Evolutionary conservation across 2,797 vertebrate genomes (phyloP), one percentile per base, ranked within the genome.

Genomic region (Melanotaenia pygmaea): DNA sequence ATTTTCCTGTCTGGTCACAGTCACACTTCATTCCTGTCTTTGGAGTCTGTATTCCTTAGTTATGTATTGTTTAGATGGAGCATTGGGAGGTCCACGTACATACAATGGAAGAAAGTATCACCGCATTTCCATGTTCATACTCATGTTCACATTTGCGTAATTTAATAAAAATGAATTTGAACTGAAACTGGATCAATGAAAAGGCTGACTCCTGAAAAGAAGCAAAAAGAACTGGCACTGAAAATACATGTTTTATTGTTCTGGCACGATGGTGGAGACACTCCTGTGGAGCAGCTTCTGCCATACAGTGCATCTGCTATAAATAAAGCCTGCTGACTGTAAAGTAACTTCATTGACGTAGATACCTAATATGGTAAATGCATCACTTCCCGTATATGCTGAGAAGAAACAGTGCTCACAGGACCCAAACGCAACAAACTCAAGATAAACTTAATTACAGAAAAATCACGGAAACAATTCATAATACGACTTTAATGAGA

Each of bases 1-100:
- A 93, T 94, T 94, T 94, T 93, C 86, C 88, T 82, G 82, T 88
- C 91, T 88, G 86, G 85, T 92, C 90, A 91, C 90, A 93, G 87
- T 92, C 86, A 90, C 90, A 93, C 90, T 90, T 91, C 79, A 89
- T 91, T 90, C 84, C 62, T 80, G 51, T 85, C 82, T 67, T 64
- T 67, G 50, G 69, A 83, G 83, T 88, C 82, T 72, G 63, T 72
- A 73, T 80, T 76, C 79, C 54, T 76, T 81, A 76, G 70, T 85
- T 87, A 82, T 83, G 62, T 81, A 67, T 88, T 84, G 80, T 85
- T 79, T 59, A 59, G 81, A 76, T 76, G 70, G 51, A 8, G 61
- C 7, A 12, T 62, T 43, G 67, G 60, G 14, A 32, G 61, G 59
- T 60, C 54, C 43, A 37, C 45, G 74, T 45, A 1, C n/a, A 45